Percentiles rank a stretch among this genome's conserved stretches.
Conservation (phyloP, 2,888 invertebrate species). For the Brenthis ino region DNA sequence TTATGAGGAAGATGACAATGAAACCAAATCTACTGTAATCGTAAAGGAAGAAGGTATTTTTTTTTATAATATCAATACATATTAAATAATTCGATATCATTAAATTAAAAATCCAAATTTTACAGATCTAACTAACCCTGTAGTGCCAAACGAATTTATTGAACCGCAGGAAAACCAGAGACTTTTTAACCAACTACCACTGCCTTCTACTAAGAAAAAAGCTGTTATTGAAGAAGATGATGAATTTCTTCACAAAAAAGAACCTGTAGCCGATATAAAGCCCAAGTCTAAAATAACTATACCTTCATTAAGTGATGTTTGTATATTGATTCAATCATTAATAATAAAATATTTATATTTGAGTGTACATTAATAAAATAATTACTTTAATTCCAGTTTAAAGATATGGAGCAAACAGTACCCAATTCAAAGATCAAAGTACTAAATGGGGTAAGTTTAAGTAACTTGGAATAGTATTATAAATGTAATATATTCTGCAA, state of each 20-base stretch:
- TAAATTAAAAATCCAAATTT: too few relatives aligned
- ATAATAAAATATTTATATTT: not conserved
- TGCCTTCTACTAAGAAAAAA: conserved; percentile 66
- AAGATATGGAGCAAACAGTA: conserved; percentile 79
- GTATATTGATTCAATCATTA: conserved; percentile 27
- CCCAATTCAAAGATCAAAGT: conserved; percentile 69
- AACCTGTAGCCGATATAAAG: conserved; percentile 56
- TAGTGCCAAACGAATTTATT: conserved; percentile 7
- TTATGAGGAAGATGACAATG: conserved; percentile 59
- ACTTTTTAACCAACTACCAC: conserved; percentile 74
- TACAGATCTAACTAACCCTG: conserved; percentile 5
- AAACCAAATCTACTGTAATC: conserved; percentile 47
- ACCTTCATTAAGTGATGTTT: conserved; percentile 85
- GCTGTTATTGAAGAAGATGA: conserved; percentile 82
- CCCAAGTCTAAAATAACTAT: conserved; percentile 85
- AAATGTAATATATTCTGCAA: too few relatives aligned
- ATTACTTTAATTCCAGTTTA: conserved; percentile 73
- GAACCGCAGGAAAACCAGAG: conserved; percentile 42
- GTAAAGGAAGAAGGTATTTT: conserved; percentile 48
- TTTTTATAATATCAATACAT: too few relatives aligned
- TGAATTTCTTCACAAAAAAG: conserved; percentile 84
- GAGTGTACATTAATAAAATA: conserved; percentile 10
- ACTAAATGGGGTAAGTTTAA: conserved; percentile 71
- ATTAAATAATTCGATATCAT: too few relatives aligned
- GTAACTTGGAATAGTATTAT: not conserved